Base-by-base conservation (phyloP, 1,140 invertebrate genomes). In the Drosophila suzukii region DNA sequence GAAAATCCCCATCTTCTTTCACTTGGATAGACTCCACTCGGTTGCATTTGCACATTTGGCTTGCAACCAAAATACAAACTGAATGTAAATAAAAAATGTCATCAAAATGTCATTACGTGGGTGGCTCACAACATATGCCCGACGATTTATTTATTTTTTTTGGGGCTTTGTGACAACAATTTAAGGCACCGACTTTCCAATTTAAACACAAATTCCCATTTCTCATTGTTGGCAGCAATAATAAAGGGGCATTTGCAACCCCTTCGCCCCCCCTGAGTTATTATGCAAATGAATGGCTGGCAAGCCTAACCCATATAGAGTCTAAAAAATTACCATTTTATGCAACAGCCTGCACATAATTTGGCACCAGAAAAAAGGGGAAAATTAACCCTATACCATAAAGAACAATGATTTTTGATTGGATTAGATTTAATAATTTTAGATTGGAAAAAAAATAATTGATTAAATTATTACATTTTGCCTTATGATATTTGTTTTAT, bases 41-140 rank as follows among this genome's bases (percentile, higher is more conserved):
- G 27, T 11, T 49, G 65, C 43, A 71, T 49, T 34, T 44, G 12
- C 41, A 41, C 53, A 10, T 36, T 72, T 72, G 53, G 68, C 51
- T 39, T 13, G 36, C 10, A 3, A 20, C 58, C 46, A 51, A 62
- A 62, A 62, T 41, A 17, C 24, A 39, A 71, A 43, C 38, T 34
- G 46, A 65, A 71, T 56, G 41, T 36, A 38, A 55, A 57, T 70
- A 58, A 83, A 81, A 88, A 79, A 68, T 88, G 75, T 77, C 83
- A 88, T 86, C 83, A 86, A 88, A 86, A 86, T 88, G 71, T 68
- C 83, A 88, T 86, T 86, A 86, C 59, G 66, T 50, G 47, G 56
- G 44, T 46, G 43, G 39, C 24, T 8, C 36, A 58, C 65, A 50
- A 70, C 74, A 77, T 77, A 76, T 68, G 73, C 60, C 55, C 65